Base-by-base conservation (phyloP, 2,797 vertebrate genomes). In the Sebastes oblongus region DNA sequence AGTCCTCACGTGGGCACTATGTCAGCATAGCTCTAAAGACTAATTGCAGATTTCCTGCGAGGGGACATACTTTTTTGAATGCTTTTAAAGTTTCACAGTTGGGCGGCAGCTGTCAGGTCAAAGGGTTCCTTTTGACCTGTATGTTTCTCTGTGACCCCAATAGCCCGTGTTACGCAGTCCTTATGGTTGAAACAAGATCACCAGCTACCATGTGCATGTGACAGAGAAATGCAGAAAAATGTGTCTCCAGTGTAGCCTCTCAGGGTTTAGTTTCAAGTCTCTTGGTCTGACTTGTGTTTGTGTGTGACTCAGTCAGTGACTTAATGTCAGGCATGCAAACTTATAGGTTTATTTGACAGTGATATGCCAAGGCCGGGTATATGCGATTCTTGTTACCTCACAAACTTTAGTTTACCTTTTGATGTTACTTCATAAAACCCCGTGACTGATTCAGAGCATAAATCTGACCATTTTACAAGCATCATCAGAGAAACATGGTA, bases 71-170 rank as follows among this genome's bases (percentile, higher is more conserved):
- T 89, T 89, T 84, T 55, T 34, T 88, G 84, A 88, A 88, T 84
- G 86, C 84, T 90, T 80, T 80, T 87, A 77, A 80, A 79, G 80
- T 77, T 86, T 80, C 81, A 84, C 83, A 87, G 78, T 89, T 84
- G 87, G 76, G 68, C 67, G 82, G 81, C 93, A 94, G 94, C 92
- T 95, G 93, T 92, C 81, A 75, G 34, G 77, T 87, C 80, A 80
- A 73, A 74, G 72, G 67, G 62, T 82, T 89, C 56, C 75, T 67
- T 76, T 89, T 89, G 89, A 92, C 91, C 91, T 86, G 52, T 55
- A 55, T 80, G 87, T 87, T 88, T 84, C 60, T 54, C 56, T 20
- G 60, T 82, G 88, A 92, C 89, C 85, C 76, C 34, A 61, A 55
- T 83, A 75, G 80, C 74, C 85, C 8, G 16, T 12, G 72, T 86